Percentiles rank a stretch among this genome's conserved stretches.
Evolutionary conservation across 2,113 vertebrate species (phyloP).

Genomic region (Cairina moschata): DNA sequence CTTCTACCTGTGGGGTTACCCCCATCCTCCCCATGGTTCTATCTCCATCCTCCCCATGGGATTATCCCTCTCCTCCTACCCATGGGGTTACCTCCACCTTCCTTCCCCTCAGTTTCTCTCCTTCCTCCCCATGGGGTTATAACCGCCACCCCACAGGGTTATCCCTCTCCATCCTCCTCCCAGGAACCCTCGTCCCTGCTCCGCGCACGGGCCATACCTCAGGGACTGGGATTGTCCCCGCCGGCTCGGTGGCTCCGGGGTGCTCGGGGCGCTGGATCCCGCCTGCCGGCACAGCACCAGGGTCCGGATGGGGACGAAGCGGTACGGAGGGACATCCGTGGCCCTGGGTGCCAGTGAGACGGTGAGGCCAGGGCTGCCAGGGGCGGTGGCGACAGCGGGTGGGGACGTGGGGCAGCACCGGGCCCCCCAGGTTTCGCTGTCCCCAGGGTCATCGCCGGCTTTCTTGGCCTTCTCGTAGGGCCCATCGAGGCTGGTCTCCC

Average conservation of each 20-base stretch:
- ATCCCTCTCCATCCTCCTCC: too few species aligned
- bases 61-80: background rate
- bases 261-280: background rate
- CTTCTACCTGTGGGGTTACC: too few species aligned
- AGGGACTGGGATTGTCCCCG: background rate
- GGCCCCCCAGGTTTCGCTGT: background rate
- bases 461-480: background rate
- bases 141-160: too few species aligned
- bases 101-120: background rate
- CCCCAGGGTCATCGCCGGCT: rapidly evolving
- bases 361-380: rapidly evolving
- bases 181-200: background rate
- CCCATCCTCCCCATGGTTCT: background rate
- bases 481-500: background rate
- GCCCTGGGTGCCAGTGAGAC: background rate
- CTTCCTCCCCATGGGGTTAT: background rate
- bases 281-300: background rate
- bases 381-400: rapidly evolving
- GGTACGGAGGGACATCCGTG: background rate
- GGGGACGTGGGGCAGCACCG: background rate
- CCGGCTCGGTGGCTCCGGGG: background rate
- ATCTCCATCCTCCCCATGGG: background rate
- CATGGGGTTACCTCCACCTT: rapidly evolving
- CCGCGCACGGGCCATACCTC: background rate
- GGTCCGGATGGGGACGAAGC: background rate